phyloP scores from a whole-genome alignment of 2,113 vertebrate species.

The Pseudonaja textilis region DNA sequence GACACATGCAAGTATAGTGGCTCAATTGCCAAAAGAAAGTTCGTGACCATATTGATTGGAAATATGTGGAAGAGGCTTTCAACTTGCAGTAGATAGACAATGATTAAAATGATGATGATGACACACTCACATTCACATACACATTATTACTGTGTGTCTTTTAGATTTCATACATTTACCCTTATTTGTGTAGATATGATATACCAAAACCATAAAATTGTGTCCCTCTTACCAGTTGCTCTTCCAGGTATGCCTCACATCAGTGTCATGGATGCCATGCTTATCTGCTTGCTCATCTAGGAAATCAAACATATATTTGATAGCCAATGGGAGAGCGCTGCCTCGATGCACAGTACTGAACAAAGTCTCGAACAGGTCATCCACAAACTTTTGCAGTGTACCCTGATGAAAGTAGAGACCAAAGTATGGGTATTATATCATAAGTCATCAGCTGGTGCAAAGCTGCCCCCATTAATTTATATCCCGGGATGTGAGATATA shows the following conservation, averaged over 20 bases:
- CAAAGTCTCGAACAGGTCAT: conserved; percentile 95
- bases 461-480: background rate
- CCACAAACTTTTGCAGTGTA: conserved; percentile 97
- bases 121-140: too few relatives aligned
- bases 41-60: too few relatives aligned
- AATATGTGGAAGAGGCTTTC: too few relatives aligned
- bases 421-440: background rate
- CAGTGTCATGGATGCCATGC: conserved; percentile 91
- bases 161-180: background rate
- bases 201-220: background rate
- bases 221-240: conserved; percentile 88
- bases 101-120: too few relatives aligned
- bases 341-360: conserved; percentile 97
- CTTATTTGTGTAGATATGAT: background rate
- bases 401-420: conserved; percentile 72
- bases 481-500: background rate
- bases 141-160: background rate
- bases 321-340: conserved; percentile 92
- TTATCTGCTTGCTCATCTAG: conserved; percentile 97
- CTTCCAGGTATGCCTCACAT: conserved; percentile 98
- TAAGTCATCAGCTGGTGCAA: background rate
- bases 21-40: too few relatives aligned
- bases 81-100: too few relatives aligned
- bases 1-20: too few relatives aligned
- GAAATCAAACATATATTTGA: conserved; percentile 99